A percentile compares a stretch with the other conserved stretches of the same genome.
phyloP scores from a whole-genome alignment of 1,140 invertebrate species.

The Zaprionus davidi region DNA sequence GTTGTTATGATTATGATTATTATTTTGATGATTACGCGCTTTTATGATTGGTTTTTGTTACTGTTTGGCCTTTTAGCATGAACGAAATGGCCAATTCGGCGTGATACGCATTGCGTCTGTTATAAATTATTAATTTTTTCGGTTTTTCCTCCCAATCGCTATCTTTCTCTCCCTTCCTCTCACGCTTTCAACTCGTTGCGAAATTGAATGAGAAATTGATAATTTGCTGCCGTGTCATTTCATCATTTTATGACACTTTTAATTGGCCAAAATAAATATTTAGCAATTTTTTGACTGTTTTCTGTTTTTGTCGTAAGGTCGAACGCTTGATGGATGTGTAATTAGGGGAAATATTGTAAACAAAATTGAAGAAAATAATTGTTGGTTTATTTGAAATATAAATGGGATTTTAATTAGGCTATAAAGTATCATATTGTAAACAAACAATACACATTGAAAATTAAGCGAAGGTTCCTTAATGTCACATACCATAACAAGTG shows the following conservation, averaged over 20 bases:
- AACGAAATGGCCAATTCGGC: conserved; percentile 42
- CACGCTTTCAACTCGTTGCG: conserved; percentile 1
- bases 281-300: conserved; percentile 2
- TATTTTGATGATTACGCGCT: conserved; percentile 66
- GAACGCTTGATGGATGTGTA: conserved; percentile 2
- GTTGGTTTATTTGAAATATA: background rate
- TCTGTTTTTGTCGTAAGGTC: background rate
- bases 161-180: conserved; percentile 2
- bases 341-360: conserved; percentile 9
- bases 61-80: conserved; percentile 21
- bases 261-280: conserved; percentile 32
- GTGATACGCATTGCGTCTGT: conserved; percentile 57
- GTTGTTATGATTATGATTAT: conserved; percentile 31
- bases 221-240: conserved; percentile 35
- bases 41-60: conserved; percentile 42
- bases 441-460: background rate
- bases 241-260: conserved; percentile 23
- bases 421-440: background rate
- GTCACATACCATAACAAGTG: background rate
- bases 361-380: background rate
- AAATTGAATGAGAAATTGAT: conserved; percentile 37
- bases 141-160: conserved; percentile 10
- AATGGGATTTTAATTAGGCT: conserved; percentile 1
- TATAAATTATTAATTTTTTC: conserved; percentile 68
- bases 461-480: background rate